Conservation (phyloP, 2,888 invertebrate genomes). For the Drosophila vallismaia region DNA sequence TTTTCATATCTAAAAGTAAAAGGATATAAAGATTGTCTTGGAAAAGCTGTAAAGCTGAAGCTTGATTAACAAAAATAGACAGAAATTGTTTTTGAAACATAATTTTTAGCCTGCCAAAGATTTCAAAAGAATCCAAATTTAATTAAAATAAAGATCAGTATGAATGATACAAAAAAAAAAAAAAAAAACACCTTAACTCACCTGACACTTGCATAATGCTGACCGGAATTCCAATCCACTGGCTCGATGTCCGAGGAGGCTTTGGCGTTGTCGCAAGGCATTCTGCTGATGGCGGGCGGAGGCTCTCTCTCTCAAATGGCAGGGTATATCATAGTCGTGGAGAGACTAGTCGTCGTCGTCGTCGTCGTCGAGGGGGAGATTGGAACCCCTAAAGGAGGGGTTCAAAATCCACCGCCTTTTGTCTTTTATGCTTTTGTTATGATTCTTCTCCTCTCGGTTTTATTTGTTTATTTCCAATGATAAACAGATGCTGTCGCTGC, state of each 20-base stretch:
- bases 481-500: constrained; percentile 57
- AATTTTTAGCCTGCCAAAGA: neutral
- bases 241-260: constrained; percentile 88
- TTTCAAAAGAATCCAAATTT: neutral
- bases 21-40: no score
- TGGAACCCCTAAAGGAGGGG: constrained; percentile 28
- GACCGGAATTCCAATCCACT: constrained; percentile 86
- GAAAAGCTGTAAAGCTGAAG: no score
- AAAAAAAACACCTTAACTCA: constrained; percentile 55
- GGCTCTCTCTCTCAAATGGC: constrained; percentile 4
- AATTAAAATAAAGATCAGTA: neutral
- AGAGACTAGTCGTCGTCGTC: no score
- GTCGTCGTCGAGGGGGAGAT: no score
- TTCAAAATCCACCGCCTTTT: constrained; percentile 22
- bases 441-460: constrained; percentile 31
- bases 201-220: constrained; percentile 83
- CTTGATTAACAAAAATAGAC: no score
- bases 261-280: constrained; percentile 89
- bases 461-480: constrained; percentile 66
- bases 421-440: constrained; percentile 45
- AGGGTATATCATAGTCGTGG: constrained; percentile 32
- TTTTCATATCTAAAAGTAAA: no score
- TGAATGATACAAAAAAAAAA: neutral
- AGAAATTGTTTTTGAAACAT: neutral
- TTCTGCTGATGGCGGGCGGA: constrained; percentile 61